phyloP scores from a whole-genome alignment of 1,140 invertebrate species.

The Cyclargus thomasi region DNA sequence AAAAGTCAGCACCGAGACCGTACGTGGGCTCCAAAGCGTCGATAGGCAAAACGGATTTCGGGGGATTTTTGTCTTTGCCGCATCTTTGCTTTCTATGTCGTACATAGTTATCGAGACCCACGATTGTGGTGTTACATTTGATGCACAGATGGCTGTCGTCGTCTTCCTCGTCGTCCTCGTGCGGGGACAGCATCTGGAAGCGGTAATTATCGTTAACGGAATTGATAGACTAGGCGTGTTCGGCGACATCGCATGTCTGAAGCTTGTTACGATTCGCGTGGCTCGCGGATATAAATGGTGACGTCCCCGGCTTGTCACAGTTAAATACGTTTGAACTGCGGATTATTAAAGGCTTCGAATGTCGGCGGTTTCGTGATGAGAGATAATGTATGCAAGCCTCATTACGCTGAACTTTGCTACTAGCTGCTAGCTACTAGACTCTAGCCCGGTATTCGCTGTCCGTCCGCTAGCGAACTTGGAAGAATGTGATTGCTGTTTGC shows the following conservation, averaged over 20 bases:
- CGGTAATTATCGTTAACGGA: slow-evolving; percentile 18
- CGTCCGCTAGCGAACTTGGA: slow-evolving; percentile 39
- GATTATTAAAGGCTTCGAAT: slow-evolving; percentile 45
- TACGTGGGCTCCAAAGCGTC: slow-evolving; percentile 65
- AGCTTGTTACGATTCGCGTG: slow-evolving; percentile 50
- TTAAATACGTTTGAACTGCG: slow-evolving; percentile 47
- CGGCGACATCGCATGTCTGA: slow-evolving; percentile 35
- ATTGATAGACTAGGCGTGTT: slow-evolving; percentile 33
- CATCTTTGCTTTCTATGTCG: slow-evolving; percentile 84
- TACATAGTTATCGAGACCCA: slow-evolving; percentile 88
- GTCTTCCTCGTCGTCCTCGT: slow-evolving; percentile 83
- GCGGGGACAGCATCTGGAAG: slow-evolving; percentile 60
- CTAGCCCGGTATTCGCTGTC: slow-evolving; percentile 43
- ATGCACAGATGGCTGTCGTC: slow-evolving; percentile 90
- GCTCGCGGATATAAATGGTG: slow-evolving; percentile 47
- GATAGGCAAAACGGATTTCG: slow-evolving; percentile 50
- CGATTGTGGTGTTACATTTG: slow-evolving; percentile 87
- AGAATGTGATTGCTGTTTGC: slow-evolving; percentile 43
- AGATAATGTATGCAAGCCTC: slow-evolving; percentile 49
- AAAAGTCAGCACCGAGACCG: slow-evolving; percentile 84
- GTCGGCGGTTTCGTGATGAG: slow-evolving; percentile 49
- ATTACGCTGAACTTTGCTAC: slow-evolving; percentile 46
- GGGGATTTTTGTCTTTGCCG: slow-evolving; percentile 54
- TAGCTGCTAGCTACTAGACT: no score
- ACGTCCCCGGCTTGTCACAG: slow-evolving; percentile 44